Percentiles rank a stretch among this genome's conserved stretches.
Conservation (phyloP, 2,888 invertebrate genomes). For the Drosophila falleni region DNA sequence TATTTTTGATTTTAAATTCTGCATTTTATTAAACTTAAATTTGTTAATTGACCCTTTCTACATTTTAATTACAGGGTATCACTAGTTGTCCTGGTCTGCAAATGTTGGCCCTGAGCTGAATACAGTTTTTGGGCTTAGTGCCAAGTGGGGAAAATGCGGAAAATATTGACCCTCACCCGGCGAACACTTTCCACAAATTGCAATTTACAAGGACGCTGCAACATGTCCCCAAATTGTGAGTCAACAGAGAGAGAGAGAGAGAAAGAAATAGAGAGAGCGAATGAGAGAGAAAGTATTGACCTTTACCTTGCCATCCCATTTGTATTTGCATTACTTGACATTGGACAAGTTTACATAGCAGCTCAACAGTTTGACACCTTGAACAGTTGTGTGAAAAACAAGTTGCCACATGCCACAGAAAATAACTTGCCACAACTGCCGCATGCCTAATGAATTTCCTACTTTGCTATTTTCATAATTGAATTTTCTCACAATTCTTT, state of each 20-base stretch:
- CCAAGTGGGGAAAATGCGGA: conserved; percentile 55
- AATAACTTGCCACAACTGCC: conserved; percentile 19
- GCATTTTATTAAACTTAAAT: too few relatives aligned
- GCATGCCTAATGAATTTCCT: conserved; percentile 54
- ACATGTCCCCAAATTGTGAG: conserved; percentile 44
- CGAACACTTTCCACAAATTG: conserved; percentile 30
- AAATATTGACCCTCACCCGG: conserved; percentile 39
- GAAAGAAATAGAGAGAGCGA: too few relatives aligned
- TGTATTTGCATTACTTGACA: conserved; percentile 34
- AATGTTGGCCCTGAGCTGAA: conserved; percentile 36
- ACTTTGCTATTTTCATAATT: conserved; percentile 64
- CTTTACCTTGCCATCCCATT: conserved; percentile 49
- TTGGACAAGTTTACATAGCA: conserved; percentile 31
- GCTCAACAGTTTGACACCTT: conserved; percentile 45
- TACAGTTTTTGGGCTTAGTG: conserved; percentile 57
- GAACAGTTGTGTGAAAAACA: conserved; percentile 11
- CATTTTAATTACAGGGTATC: background rate
- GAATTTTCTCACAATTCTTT: conserved; percentile 58
- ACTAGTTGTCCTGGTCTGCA: conserved; percentile 14
- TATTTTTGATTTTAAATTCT: background rate
- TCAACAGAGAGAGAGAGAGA: background rate
- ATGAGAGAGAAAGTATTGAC: conserved; percentile 21
- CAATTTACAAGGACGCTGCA: conserved; percentile 50
- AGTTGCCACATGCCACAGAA: conserved; percentile 10
- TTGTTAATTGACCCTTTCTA: background rate